A percentile compares a stretch with the other conserved stretches of the same genome.
Evolutionary conservation across 2,113 vertebrate species (phyloP).

Genomic region (Delphinapterus leucas): DNA sequence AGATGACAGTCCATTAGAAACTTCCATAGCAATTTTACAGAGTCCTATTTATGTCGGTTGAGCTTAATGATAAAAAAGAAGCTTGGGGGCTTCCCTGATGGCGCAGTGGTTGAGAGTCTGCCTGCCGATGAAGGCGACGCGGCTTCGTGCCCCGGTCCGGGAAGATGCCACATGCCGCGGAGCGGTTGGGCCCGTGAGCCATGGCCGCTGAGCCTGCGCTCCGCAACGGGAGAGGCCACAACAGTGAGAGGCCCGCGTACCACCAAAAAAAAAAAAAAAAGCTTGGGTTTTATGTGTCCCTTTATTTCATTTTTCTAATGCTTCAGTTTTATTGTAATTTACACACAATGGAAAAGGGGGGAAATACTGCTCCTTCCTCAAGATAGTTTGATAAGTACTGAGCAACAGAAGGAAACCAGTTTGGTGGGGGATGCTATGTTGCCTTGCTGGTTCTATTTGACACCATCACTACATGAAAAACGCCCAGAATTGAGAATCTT

Average conservation of each 20-base stretch:
- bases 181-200: too few relatives aligned
- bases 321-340: neutral
- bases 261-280: neutral
- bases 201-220: too few relatives aligned
- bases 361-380: neutral
- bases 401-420: neutral
- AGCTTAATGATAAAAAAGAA: neutral
- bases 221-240: too few relatives aligned
- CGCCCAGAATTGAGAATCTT: neutral
- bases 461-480: neutral
- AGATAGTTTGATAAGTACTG: neutral
- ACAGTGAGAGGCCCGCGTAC: too few relatives aligned
- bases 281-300: neutral
- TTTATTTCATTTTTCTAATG: neutral
- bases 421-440: neutral
- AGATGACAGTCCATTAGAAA: neutral
- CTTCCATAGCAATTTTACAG: neutral
- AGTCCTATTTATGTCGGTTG: neutral
- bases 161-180: too few relatives aligned
- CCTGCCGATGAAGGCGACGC: rapidly evolving
- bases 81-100: too few relatives aligned
- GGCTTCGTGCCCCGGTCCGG: too few relatives aligned
- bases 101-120: too few relatives aligned
- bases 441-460: neutral
- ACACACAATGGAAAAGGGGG: neutral